Base-by-base conservation (phyloP, 2,888 invertebrate species). In the Stratiomys singularior region DNA sequence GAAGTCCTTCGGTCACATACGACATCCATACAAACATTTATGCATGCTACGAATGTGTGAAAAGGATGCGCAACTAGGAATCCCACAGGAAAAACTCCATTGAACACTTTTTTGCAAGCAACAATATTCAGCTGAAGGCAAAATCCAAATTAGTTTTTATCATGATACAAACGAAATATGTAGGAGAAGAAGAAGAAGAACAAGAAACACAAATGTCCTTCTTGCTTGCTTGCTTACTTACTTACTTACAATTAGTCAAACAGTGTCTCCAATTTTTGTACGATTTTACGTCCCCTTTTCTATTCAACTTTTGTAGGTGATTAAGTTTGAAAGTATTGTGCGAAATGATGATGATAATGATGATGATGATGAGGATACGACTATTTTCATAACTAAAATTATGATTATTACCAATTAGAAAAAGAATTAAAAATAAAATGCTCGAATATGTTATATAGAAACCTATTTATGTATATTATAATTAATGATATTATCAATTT, bases 231-330 rank as follows among this genome's bases (percentile, higher is more conserved):
- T n/a, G n/a, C n/a, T n/a, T n/a, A n/a, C 9, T 37, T 37, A 37
- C 37, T 37, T 37, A 37, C 37, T 37, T 37, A 37, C 37, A 37
- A 25, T 30, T 37, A 67, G 67, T 63, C 63, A 56, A 56, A 72
- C 23, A 21, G 52, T 74, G 60, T 74, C 60, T 60, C 47, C 69
- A 69, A 74, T 52, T 74, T 74, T 74, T 74, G 74, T 74, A 74
- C 74, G 58, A 74, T 74, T 60, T 69, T 46, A 46, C 11, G 27
- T 69, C 69, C 44, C 21, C 52, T 72, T 72, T 74, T 74, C 37
- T 74, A 56, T 74, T 58, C 23, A 18, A 56, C 56, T 13, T 52
- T 72, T 56, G 63, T 63, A 63, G 27, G 11, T 15, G 25, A 46
- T 64, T 64, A 56, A 76, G 46, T 76, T 64, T 46, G 47, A 47